These are phyloP conservation scores for Eristalis arbustorum DNA, from an alignment of 2,888 invertebrate species.

Conservation along the genomic window DNA sequence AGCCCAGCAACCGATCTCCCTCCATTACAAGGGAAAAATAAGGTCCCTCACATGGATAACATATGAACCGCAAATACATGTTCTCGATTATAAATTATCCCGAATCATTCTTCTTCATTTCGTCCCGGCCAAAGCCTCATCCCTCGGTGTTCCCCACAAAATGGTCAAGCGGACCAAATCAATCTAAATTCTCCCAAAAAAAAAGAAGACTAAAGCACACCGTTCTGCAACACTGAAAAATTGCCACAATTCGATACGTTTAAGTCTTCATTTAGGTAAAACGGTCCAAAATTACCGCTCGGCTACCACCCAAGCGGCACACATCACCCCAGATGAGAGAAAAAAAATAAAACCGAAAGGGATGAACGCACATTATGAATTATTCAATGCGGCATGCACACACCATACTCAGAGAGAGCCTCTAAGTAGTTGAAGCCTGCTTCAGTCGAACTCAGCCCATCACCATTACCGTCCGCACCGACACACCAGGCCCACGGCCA, in stretches of 20 bases:
- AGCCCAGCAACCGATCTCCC: not conserved
- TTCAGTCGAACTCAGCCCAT: conserved; percentile 1
- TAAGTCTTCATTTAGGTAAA: conserved; percentile 70
- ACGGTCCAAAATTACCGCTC: conserved; percentile 64
- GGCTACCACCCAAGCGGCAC: conserved; percentile 40
- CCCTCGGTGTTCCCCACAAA: conserved; percentile 14
- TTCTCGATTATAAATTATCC: conserved; percentile 66
- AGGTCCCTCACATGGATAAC: conserved; percentile 4
- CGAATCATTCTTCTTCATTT: conserved; percentile 66
- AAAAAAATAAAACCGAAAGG: conserved; percentile 57
- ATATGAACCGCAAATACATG: conserved; percentile 50
- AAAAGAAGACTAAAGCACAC: not conserved
- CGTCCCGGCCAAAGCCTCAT: conserved; percentile 6
- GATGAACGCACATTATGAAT: conserved; percentile 71
- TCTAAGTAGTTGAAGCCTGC: conserved; percentile 53
- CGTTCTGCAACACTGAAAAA: conserved; percentile 56
- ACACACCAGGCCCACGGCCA: not conserved
- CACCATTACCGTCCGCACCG: not conserved
- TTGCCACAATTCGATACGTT: conserved; percentile 69
- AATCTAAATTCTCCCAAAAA: conserved; percentile 46
- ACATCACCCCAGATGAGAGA: conserved; percentile 17
- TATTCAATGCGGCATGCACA: conserved; percentile 70
- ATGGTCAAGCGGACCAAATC: conserved; percentile 63
- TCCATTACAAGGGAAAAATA: not conserved
- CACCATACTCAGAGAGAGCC: conserved; percentile 56